A percentile compares a stretch with the other conserved stretches of the same genome.
Conservation (phyloP, 2,797 vertebrate genomes). For the Typhlichthys eigenmanni region DNA sequence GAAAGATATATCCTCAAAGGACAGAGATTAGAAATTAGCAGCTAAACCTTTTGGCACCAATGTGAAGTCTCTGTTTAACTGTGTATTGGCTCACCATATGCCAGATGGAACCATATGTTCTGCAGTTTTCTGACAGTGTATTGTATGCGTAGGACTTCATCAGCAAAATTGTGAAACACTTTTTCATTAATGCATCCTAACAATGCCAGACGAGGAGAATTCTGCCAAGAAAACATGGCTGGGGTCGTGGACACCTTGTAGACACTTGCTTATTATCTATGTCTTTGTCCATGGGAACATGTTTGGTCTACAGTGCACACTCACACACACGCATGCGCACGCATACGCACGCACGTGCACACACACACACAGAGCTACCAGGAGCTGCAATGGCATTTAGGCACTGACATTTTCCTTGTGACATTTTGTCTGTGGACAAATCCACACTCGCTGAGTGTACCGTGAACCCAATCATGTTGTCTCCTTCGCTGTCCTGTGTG, state of each 20-base stretch:
- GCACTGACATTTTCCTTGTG: conserved; percentile 78
- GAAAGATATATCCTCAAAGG: conserved; percentile 8
- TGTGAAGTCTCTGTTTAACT: conserved; percentile 27
- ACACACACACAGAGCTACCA: conserved; percentile 17
- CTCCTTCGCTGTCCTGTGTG: conserved; percentile 31
- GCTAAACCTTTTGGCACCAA: conserved; percentile 13
- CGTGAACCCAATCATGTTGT: conserved; percentile 56
- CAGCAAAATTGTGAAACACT: conserved; percentile 34
- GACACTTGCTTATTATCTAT: conserved; percentile 25
- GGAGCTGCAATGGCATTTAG: conserved; percentile 72
- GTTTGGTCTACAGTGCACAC: neutral
- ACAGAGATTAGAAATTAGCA: conserved; percentile 25
- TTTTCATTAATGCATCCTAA: conserved; percentile 14
- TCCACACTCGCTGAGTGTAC: conserved; percentile 51
- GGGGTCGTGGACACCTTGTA: conserved; percentile 34
- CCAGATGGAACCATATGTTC: conserved; percentile 39
- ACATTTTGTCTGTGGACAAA: conserved; percentile 75
- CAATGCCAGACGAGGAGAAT: conserved; percentile 19
- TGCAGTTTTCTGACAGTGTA: conserved; percentile 21
- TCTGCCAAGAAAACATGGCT: conserved; percentile 25
- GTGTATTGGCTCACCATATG: conserved; percentile 31
- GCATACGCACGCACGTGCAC: conserved; percentile 16
- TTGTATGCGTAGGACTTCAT: conserved; percentile 21
- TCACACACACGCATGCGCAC: conserved; percentile 2
- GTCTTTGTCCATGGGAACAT: neutral